Base-by-base conservation (phyloP, 92 coral and sea anemone genomes). In the Zoanthus solanderi region DNA sequence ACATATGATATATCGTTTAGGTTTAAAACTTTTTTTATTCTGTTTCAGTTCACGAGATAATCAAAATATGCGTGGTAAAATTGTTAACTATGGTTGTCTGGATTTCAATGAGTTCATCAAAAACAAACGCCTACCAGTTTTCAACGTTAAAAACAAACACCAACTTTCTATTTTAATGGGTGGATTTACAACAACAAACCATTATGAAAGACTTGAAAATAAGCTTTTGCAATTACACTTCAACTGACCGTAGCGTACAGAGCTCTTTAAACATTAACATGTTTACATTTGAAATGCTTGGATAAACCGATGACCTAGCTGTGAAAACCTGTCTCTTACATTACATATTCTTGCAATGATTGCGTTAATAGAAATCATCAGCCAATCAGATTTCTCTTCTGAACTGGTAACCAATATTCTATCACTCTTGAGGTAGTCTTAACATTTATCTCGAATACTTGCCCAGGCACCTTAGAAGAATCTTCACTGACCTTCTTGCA, bases 151-250 rank as follows among this genome's bases (percentile, higher is more conserved):
- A 67, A 81, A 81, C 85, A 81, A 81, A 66, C 72, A 66, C 50
- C 60, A 46, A 28, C 28, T 81, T 29, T 17, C 23, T 18, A 44
- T 44, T 54, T 81, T 54, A 81, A 65, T 81, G 85, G 85, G 85
- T 53, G 74, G 75, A 7, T 81, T 66, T 67, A 67, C 84, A 88
- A 66, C 86, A 85, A 72, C 75, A 66, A 76, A 52, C 68, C 68
- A 91, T 94, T 94, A 94, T 88, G 95, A 94, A 94, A 94, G 97
- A 94, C 88, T 92, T 84, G 54, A 82, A 92, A 87, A 94, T 92
- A 75, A 76, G 88, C 6, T 54, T 87, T 87, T 42, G 69, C 46
- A 77, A 82, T 78, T 72, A 87, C 73, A 68, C 71, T 45, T 57
- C 53, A 15, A 52, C 79, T 58, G 91, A 78, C 86, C 88, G 47